Evolutionary conservation across 2,888 invertebrate genomes (phyloP), one percentile per base, ranked within the genome.

Genomic region (Orchesella flavescens): DNA sequence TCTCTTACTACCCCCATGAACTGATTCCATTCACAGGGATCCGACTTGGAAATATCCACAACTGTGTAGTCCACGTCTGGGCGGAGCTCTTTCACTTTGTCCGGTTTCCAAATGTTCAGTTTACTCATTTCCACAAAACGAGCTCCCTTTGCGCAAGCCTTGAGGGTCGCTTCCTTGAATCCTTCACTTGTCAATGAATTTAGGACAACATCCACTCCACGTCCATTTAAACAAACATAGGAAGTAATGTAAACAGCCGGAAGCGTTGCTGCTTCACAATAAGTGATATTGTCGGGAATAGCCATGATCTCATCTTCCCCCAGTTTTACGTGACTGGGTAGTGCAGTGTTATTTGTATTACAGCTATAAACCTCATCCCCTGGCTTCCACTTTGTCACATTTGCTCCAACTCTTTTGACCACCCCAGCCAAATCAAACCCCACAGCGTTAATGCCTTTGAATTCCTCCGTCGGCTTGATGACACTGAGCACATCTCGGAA

Each of bases 121-220:
- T 79, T 79, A 1, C 78, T 61, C 19, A 78, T 78, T 53, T 78
- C 78, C 15, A 78, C 63, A 63, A 78, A 78, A 12, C 73, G 59
- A 1, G 61, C 69, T 13, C 21, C 21, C 13, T 24, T 61, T 3
- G 24, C 61, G 24, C 23, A 24, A 13, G 24, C 23, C 10, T 13
- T 21, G 13, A 61, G 24, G 3, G 61, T 24, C 10, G 61, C 21
- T 19, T 21, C 57, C 17, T 84, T 84, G 46, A 84, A 84, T 1
- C 78, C 78, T 23, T 77, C 66, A 15, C 81, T 65, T 21, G 84
- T 84, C 17, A 84, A 53, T 0, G 84, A 84, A 24, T 84, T 84
- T 4, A 84, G 49, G 3, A 84, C n/a, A n/a, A n/a, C n/a, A n/a
- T n/a, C n/a, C n/a, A n/a, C n/a, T n/a, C 84, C 84, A 0, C 57